Evolutionary conservation across 2,113 vertebrate genomes (phyloP), one percentile per base, ranked within the genome.

Genomic region (Haplochromis vanheusdeni): DNA sequence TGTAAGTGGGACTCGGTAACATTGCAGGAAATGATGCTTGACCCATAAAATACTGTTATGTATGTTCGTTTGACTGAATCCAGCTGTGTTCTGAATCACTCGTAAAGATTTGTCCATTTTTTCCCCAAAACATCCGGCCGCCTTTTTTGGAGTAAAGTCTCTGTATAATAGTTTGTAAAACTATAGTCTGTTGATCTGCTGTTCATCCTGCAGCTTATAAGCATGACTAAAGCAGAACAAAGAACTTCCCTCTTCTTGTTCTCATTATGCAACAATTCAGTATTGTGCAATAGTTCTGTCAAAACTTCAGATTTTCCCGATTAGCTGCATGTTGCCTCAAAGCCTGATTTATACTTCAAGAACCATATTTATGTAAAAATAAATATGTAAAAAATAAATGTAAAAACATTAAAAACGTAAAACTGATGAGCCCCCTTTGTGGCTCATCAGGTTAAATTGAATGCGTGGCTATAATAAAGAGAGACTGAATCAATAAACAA

Each of bases 51-150:
- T 28, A 19, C 21, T 28, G 14, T 73, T 26, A 73, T 23, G 5
- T 5, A 17, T 28, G 37, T 10, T 73, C 0, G 5, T 45, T 45
- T 45, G 8, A 73, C 37, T 45, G 68, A 45, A 45, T 45, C 21
- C 37, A 70, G 21, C 5, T 5, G 2, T 10, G 14, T 17, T 45
- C 21, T 47, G 68, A 47, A 73, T 26, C 21, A 6, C 14, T 17
- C 2, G 3, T 3, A 11, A 45, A 23, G 12, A 40, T 21, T 68
- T 73, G 0, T 73, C 37, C 3, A 26, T 73, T 45, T 26, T 0
- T 70, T 26, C 0, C 2, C 5, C n/a, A 45, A 4, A 45, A 45
- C 40, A 26, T 73, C 7, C 65, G 16, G 21, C 13, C 1, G 1
- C 37, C 13, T 45, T 73, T 42, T 73, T 17, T 17, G 9, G 21